A percentile compares a stretch with the other conserved stretches of the same genome.
phyloP scores from a whole-genome alignment of 2,797 vertebrate genomes.

The Acestrorhynchus altus region DNA sequence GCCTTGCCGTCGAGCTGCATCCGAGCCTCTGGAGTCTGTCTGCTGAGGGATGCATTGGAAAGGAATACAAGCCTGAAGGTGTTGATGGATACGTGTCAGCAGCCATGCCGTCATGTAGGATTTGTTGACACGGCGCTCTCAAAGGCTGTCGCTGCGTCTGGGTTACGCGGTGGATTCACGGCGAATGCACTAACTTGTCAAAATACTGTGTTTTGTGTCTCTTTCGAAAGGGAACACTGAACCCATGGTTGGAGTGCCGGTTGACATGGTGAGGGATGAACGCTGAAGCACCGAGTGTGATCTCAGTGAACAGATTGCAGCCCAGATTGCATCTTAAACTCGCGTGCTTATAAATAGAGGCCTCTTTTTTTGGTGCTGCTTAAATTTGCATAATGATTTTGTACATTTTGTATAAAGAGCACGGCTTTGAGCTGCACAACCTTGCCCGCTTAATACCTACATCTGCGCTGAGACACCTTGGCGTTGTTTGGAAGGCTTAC shows the following conservation, averaged over 20 bases:
- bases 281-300: slow-evolving; percentile 67
- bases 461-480: slow-evolving; percentile 1
- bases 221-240: slow-evolving; percentile 3
- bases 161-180: neutral
- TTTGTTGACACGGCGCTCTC: neutral
- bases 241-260: slow-evolving; percentile 17
- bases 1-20: slow-evolving; percentile 4
- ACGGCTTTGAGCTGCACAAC: slow-evolving; percentile 5
- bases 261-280: slow-evolving; percentile 54
- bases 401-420: slow-evolving; percentile 49
- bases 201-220: neutral
- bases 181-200: neutral
- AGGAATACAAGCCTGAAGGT: neutral
- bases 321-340: slow-evolving; percentile 76
- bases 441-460: neutral
- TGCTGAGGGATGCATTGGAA: neutral
- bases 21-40: neutral
- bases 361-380: slow-evolving; percentile 53
- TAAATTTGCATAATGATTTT: slow-evolving; percentile 64
- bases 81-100: slow-evolving; percentile 24
- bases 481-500: neutral
- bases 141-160: neutral
- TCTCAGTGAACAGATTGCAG: slow-evolving; percentile 75
- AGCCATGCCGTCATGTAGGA: neutral
- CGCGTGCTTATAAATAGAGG: slow-evolving; percentile 73